Evolutionary conservation across 2,888 invertebrate species (phyloP), one percentile per base, ranked within the genome.

Genomic region (Thecocarcelia acutangulata): DNA sequence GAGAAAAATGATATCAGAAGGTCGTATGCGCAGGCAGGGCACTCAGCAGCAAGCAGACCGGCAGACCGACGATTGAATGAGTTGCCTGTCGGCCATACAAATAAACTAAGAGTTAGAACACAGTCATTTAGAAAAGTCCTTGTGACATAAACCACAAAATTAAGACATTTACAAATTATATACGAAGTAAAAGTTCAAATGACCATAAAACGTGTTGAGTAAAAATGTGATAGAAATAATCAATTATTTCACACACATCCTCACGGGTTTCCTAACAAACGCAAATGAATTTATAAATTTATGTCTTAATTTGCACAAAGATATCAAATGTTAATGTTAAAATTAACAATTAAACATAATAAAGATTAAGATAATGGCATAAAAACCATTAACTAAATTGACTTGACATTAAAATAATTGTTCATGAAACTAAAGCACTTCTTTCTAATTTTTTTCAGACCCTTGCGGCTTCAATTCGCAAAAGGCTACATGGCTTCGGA

Each of bases 121-220:
- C 44, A 63, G 50, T 63, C 75, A 64, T 69, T 74, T 70, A 52
- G 69, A 69, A 74, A 69, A 56, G 77, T 74, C 68, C 58, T 74
- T 82, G 74, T 78, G 66, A 59, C 58, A 74, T 46, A 82, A 74
- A 64, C 78, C 82, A 75, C 77, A 82, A 82, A 82, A 82, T 82
- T 69, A 82, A 82, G 78, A 74, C 74, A 78, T 82, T 82, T 82
- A 82, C 82, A 82, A 74, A 82, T 74, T 82, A 58, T 69, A 66
- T 48, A 50, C 44, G 13, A 61, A 70, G 64, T 54, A 66, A 82
- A 77, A 82, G 77, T 59, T 82, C 44, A 58, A 77, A 77, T 77
- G 61, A 68, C 56, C 56, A 40, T 56, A 37, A 76, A 76, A 76
- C 64, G 75, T 75, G 75, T 40, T 58, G 24, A 58, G 33, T 44